Evolutionary conservation across 2,113 vertebrate species (phyloP), one percentile per base, ranked within the genome.

Genomic region (Bubo blakistoni): DNA sequence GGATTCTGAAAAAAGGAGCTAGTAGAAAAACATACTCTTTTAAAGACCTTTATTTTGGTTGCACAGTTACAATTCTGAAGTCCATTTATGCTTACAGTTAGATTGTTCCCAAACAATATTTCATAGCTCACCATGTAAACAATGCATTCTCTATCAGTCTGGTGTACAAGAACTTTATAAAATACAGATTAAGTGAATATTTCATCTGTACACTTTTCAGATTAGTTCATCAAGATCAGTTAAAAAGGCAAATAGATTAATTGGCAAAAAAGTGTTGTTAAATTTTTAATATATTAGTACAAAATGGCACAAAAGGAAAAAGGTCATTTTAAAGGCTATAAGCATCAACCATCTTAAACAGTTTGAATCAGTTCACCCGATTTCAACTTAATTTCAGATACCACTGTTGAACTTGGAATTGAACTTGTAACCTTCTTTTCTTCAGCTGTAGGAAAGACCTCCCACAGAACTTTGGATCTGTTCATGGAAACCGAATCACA

Each of bases 11-110:
- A 63, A 79, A 71, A 20, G 5, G 63, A 59, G 32, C 34, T 32
- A 72, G 72, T 79, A 89, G 76, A 76, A 91, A 77, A 58, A 32
- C 3, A 4, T 59, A 82, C 57, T 85, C 96, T 95, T 80, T 52
- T 96, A 97, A 96, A 96, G 96, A 96, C 76, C 72, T 98, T 98
- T 98, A 98, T 98, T 98, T 96, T 96, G 93, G 38, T 69, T 96
- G 61, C 87, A 92, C 16, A 15, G 92, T 96, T 96, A 97, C 90
- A 96, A 80, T 93, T 96, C 81, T 88, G 55, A 72, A 92, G 12
- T 81, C 88, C 27, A 63, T 84, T 89, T 94, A 83, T 54, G 84
- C 80, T 97, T 93, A 92, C 54, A 90, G 59, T 88, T 92, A 90
- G 73, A 86, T 95, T 97, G 78, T 85, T 98, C 93, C 96, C 94